Conservation (phyloP, 2,113 vertebrate species). For the Coreoperca whiteheadi region DNA sequence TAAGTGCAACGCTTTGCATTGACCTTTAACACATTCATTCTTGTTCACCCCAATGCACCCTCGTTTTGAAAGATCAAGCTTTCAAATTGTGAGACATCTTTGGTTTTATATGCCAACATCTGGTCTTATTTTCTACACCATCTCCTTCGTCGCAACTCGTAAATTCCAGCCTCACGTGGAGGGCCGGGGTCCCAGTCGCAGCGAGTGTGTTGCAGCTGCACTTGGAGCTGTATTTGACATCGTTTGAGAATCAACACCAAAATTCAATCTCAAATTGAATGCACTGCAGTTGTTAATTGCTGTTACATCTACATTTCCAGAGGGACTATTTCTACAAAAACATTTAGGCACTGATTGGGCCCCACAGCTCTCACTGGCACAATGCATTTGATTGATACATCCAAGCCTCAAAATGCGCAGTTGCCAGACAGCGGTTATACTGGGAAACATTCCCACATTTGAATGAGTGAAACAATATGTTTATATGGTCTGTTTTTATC, state of each 20-base stretch:
- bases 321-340: not conserved
- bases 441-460: not conserved
- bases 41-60: not conserved
- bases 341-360: not conserved
- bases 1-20: not conserved
- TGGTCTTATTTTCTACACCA: conserved; percentile 2
- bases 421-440: not conserved
- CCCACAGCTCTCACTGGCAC: not conserved
- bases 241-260: not conserved
- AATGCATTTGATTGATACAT: not conserved
- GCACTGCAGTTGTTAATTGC: not conserved
- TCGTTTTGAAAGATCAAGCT: not conserved
- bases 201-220: not conserved
- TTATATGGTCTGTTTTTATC: not conserved
- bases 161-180: not conserved
- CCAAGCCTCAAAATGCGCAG: not conserved
- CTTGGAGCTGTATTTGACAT: not conserved
- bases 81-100: not conserved
- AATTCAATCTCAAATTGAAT: not conserved
- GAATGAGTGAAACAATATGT: not conserved
- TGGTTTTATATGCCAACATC: not conserved
- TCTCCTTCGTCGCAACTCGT: not conserved
- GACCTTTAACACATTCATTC: not conserved
- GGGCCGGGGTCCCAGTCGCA: not conserved
- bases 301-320: not conserved